These are phyloP conservation scores for Tachycineta bicolor DNA, from an alignment of 2,113 vertebrate species.

Conservation along the genomic window DNA sequence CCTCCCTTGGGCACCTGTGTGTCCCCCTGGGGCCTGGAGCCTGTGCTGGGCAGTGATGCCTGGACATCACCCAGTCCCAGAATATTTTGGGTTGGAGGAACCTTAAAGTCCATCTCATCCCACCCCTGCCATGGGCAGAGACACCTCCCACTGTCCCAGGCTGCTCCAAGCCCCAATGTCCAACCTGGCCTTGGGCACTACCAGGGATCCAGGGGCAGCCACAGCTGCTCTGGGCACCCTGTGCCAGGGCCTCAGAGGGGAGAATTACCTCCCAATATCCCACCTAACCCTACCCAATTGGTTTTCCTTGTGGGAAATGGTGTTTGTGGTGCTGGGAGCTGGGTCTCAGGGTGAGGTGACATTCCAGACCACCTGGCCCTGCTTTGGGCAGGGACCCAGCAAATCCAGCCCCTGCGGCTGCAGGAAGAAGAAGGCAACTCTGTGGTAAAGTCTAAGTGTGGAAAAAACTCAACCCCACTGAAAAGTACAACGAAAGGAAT, in stretches of 20 bases:
- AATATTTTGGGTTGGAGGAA: background rate
- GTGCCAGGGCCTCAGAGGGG: background rate
- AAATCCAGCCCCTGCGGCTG: background rate
- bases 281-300: fast-evolving
- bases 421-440: background rate
- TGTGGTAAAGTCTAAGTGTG: background rate
- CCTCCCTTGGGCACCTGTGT: fast-evolving
- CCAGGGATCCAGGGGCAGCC: background rate
- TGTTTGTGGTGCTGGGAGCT: background rate
- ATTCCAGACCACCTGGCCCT: background rate
- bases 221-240: background rate
- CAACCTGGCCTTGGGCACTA: fast-evolving
- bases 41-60: background rate
- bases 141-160: background rate
- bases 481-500: background rate
- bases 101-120: background rate
- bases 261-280: background rate
- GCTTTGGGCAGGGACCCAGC: background rate
- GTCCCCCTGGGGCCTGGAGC: background rate
- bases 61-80: background rate
- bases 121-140: background rate
- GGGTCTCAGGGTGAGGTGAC: background rate
- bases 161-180: fast-evolving
- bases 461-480: background rate
- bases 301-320: background rate